A percentile compares a stretch with the other conserved stretches of the same genome.
Conservation (phyloP, 2,113 vertebrate genomes). For the Condylura cristata region DNA sequence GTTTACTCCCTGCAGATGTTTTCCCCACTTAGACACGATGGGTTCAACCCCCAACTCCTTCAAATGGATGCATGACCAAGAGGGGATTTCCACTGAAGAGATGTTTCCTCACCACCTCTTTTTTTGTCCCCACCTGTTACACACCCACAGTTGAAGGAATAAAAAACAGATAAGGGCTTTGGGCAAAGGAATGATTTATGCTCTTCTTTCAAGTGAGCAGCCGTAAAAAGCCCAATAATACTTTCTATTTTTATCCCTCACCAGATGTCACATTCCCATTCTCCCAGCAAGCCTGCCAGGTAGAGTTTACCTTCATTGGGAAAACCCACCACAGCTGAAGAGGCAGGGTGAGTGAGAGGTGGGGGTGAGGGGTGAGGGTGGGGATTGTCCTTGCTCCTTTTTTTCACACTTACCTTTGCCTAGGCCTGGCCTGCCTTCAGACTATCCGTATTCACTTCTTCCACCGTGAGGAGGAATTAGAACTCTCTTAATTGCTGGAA, state of each 20-base stretch:
- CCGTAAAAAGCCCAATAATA: conserved; percentile 55
- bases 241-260: conserved; percentile 68
- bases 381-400: background rate
- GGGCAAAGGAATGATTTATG: conserved; percentile 76
- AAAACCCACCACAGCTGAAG: background rate
- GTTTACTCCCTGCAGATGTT: background rate
- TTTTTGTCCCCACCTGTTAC: conserved; percentile 45
- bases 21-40: background rate
- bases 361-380: too few species aligned
- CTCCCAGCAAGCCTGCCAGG: conserved; percentile 29
- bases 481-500: background rate
- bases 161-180: conserved; percentile 58
- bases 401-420: background rate
- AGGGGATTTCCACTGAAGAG: conserved; percentile 71
- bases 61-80: background rate
- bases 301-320: background rate
- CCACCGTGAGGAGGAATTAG: too few species aligned
- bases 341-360: background rate
- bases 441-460: background rate
- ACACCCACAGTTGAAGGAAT: conserved; percentile 36
- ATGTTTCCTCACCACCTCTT: background rate
- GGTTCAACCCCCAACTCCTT: background rate
- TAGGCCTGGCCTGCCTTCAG: background rate
- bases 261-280: conserved; percentile 64
- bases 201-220: conserved; percentile 75